Evolutionary conservation across 2,888 invertebrate species (phyloP).

Genomic region (Noctua pronuba): DNA sequence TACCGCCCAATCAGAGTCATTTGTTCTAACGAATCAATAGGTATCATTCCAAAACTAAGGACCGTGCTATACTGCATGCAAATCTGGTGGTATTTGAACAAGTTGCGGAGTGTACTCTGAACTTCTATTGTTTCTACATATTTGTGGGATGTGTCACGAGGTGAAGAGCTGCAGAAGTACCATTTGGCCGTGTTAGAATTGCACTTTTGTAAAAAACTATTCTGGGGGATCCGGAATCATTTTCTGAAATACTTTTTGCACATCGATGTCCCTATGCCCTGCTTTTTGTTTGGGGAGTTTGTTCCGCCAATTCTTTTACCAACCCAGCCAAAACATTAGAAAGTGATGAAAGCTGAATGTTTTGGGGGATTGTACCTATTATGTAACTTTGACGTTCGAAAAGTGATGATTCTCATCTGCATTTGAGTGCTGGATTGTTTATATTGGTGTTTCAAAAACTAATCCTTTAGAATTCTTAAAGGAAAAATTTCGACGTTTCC

Average conservation of each 20-base stretch:
- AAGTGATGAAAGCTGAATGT: background rate
- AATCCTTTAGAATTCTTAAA: background rate
- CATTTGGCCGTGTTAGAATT: background rate
- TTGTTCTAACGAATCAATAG: slow-evolving; percentile 41
- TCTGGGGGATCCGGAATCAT: background rate
- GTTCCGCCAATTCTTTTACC: background rate
- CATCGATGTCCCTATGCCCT: background rate
- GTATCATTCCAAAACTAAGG: slow-evolving; percentile 27
- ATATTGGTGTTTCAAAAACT: background rate
- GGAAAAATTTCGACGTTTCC: background rate
- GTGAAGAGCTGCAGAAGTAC: slow-evolving; percentile 27
- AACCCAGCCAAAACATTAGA: background rate
- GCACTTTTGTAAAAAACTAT: background rate
- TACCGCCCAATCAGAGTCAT: slow-evolving; percentile 20
- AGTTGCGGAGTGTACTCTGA: slow-evolving; percentile 50
- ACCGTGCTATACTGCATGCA: slow-evolving; percentile 34
- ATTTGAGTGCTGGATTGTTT: background rate
- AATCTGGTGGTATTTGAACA: slow-evolving; percentile 59
- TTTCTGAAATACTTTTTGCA: background rate
- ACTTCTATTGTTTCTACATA: slow-evolving; percentile 58
- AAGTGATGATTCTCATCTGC: background rate
- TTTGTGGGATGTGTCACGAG: slow-evolving; percentile 20
- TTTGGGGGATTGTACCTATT: background rate
- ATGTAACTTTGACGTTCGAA: background rate
- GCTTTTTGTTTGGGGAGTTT: background rate